A percentile compares a stretch with the other conserved stretches of the same genome.
These are phyloP conservation scores for Folsomia candida DNA, from an alignment of 2,888 invertebrate species.

Conservation along the genomic window DNA sequence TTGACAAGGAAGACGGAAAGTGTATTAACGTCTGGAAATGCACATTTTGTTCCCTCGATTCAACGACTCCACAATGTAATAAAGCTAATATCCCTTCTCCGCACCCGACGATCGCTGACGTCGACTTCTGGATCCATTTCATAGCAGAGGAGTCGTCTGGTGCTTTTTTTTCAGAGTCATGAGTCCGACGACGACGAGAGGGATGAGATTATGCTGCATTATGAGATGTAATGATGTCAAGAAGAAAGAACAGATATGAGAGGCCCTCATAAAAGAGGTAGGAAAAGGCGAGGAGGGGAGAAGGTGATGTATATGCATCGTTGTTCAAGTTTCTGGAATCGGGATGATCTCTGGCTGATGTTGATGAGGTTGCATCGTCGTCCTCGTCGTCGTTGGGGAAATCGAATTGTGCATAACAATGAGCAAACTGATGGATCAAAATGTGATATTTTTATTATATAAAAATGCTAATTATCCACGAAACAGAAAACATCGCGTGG, in stretches of 20 bases:
- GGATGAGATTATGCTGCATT: not conserved
- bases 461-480: too few relatives aligned
- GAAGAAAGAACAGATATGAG: not conserved
- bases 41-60: not conserved
- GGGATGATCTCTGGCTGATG: not conserved
- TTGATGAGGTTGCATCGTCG: not conserved
- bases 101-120: not conserved
- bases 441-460: too few relatives aligned
- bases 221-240: not conserved
- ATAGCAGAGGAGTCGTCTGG: not conserved
- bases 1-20: not conserved
- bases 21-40: not conserved
- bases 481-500: too few relatives aligned
- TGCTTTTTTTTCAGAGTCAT: too few relatives aligned
- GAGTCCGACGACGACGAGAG: not conserved
- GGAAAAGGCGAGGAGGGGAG: not conserved
- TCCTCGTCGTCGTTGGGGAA: too few relatives aligned
- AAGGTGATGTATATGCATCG: not conserved
- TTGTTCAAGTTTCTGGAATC: not conserved
- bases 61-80: conserved; percentile 5
- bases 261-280: not conserved
- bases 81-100: conserved; percentile 13
- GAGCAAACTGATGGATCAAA: not conserved
- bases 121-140: not conserved
- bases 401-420: not conserved